Evolutionary conservation across 2,113 vertebrate species (phyloP).

Genomic region (Argyrosomus japonicus): DNA sequence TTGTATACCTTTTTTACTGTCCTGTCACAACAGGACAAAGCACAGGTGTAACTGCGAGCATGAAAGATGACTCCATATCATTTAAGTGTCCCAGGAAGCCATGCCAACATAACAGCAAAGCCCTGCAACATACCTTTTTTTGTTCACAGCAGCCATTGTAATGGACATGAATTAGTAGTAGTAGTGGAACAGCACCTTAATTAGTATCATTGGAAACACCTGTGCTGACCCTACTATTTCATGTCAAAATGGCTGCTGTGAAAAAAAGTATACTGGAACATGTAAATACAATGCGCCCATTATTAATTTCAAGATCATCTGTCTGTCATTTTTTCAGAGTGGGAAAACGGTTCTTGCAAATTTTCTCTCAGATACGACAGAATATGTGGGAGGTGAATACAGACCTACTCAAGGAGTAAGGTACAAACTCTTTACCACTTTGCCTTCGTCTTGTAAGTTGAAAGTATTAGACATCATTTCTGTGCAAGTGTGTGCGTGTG

Average conservation of each 20-base stretch:
- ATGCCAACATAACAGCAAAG: not conserved
- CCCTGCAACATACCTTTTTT: no score
- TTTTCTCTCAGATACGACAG: conserved; percentile 90
- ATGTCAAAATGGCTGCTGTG: no score
- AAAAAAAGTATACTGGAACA: not conserved
- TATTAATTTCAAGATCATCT: not conserved
- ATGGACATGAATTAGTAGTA: no score
- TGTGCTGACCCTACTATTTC: no score
- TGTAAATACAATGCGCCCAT: not conserved
- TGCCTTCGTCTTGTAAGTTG: not conserved
- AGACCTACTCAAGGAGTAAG: conserved; percentile 94
- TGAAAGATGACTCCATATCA: not conserved
- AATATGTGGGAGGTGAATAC: conserved; percentile 89
- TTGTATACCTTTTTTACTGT: not conserved
- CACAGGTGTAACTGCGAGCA: not conserved
- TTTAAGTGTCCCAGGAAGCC: not conserved
- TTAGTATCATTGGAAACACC: no score
- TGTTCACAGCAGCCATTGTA: no score
- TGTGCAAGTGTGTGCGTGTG: no score
- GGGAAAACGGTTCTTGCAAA: conserved; percentile 94
- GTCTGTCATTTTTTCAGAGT: conserved; percentile 80
- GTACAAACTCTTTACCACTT: conserved; percentile 74
- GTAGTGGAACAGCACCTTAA: no score
- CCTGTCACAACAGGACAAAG: not conserved
- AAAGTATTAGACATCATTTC: no score